Evolutionary conservation across 1,140 invertebrate species (phyloP).

Genomic region (Euglossa dilemma): DNA sequence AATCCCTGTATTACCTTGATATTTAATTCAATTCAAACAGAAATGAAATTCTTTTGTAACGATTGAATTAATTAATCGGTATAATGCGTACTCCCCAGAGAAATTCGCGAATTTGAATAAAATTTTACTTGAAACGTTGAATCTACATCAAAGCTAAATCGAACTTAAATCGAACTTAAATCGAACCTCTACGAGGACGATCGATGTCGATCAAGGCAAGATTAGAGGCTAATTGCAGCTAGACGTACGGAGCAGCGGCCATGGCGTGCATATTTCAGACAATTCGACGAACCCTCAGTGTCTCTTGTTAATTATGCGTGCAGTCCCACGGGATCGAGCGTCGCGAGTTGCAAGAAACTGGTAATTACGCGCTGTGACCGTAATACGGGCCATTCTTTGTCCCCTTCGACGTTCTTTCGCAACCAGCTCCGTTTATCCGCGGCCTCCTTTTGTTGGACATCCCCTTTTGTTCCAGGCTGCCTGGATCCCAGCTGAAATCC

Average conservation of each 20-base stretch:
- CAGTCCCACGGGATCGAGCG: neutral
- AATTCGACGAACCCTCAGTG: neutral
- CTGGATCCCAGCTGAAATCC: neutral
- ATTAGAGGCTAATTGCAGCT: neutral
- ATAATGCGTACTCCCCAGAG: too few species aligned
- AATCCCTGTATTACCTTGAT: too few species aligned
- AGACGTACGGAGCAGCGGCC: neutral
- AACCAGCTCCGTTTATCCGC: neutral
- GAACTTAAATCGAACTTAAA: too few species aligned
- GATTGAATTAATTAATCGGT: too few species aligned
- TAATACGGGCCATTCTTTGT: neutral
- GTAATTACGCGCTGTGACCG: neutral
- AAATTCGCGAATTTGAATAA: too few species aligned
- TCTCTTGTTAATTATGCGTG: constrained; percentile 30
- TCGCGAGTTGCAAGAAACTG: neutral
- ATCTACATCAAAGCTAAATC: too few species aligned
- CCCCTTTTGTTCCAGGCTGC: neutral
- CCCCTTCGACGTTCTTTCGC: neutral
- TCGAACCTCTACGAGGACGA: too few species aligned
- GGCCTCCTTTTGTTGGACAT: neutral
- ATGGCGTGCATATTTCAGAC: constrained; percentile 13
- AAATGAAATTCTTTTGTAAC: too few species aligned
- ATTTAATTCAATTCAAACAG: too few species aligned
- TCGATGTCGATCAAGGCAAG: neutral
- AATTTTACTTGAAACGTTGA: too few species aligned